Base-by-base conservation (phyloP, 2,797 vertebrate genomes). In the Sebastes diploproa region DNA sequence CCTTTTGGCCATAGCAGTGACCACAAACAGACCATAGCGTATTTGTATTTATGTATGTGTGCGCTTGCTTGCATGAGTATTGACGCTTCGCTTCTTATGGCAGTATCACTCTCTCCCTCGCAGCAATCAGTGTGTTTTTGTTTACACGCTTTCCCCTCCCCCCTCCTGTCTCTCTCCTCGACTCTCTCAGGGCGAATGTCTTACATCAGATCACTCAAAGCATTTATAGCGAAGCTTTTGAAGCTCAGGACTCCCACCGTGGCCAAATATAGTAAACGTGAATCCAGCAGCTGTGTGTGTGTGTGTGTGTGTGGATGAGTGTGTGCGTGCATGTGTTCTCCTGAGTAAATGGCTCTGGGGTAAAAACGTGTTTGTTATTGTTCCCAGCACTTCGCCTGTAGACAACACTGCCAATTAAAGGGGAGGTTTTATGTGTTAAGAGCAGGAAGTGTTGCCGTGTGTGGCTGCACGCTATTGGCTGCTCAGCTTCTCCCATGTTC, bases 281-380 rank as follows among this genome's bases (percentile, higher is more conserved):
- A 91, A 89, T 91, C 88, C 86, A 83, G 80, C 82, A 72, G 84
- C 69, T 60, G 64, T 80, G 76, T 74, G 74, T 82, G 60, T 68
- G 80, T 30, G 62, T 80, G 76, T 68, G 80, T 32, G 30, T 60
- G 62, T 80, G 76, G 14, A 20, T 60, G 58, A 4, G 27, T 32
- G 59, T 74, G 81, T 85, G 76, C 2, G 34, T 86, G 81, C 50
- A 59, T 84, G 85, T 75, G 90, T 77, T 82, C 81, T 88, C 80
- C 86, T 88, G 90, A 82, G 90, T 77, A 90, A 93, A 92, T 85
- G 86, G 84, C 91, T 93, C 87, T 81, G 83, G 90, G 93, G 87
- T 89, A 87, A 90, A 94, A 94, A 89, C 72, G 82, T 94, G 94
- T 95, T 94, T 94, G 94, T 95, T 95, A 94, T 95, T 94, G 92